These are phyloP conservation scores for Leucopsar rothschildi DNA, from an alignment of 2,113 vertebrate genomes.

Conservation along the genomic window DNA sequence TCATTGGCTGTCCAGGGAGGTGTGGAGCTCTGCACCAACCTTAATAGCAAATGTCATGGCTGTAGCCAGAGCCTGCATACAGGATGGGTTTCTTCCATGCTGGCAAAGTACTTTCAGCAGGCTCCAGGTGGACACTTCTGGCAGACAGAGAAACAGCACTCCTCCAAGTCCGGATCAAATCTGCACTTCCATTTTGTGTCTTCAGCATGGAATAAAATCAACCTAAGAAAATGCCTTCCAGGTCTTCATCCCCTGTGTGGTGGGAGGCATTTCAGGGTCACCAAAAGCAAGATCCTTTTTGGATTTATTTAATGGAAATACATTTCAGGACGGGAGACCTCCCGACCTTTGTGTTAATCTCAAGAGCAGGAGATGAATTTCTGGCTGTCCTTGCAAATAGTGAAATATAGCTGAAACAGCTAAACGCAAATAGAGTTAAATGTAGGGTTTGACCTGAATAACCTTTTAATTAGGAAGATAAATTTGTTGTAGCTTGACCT, in stretches of 20 bases:
- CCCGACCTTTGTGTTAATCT: neutral
- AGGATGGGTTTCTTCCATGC: neutral
- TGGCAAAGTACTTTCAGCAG: neutral
- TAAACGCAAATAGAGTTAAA: slow-evolving; percentile 23
- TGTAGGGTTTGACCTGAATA: slow-evolving; percentile 41
- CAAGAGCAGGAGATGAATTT: slow-evolving; percentile 16
- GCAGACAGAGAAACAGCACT: neutral
- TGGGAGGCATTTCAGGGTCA: neutral
- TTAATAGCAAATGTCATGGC: no score
- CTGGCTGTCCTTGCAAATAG: slow-evolving; percentile 8
- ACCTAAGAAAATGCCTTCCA: neutral
- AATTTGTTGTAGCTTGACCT: slow-evolving; percentile 49
- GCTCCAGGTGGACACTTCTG: neutral
- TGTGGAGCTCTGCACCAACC: no score
- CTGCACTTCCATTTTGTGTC: neutral
- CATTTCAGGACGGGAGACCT: neutral
- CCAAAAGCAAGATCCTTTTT: neutral
- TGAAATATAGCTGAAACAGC: slow-evolving; percentile 51
- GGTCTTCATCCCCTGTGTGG: neutral
- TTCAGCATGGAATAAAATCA: neutral
- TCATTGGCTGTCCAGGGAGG: no score
- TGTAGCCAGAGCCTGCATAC: neutral
- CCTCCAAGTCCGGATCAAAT: neutral
- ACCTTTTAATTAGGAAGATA: slow-evolving; percentile 41
- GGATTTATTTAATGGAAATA: neutral